Conservation (phyloP, 2,113 vertebrate genomes). For the Xyrauchen texanus region DNA sequence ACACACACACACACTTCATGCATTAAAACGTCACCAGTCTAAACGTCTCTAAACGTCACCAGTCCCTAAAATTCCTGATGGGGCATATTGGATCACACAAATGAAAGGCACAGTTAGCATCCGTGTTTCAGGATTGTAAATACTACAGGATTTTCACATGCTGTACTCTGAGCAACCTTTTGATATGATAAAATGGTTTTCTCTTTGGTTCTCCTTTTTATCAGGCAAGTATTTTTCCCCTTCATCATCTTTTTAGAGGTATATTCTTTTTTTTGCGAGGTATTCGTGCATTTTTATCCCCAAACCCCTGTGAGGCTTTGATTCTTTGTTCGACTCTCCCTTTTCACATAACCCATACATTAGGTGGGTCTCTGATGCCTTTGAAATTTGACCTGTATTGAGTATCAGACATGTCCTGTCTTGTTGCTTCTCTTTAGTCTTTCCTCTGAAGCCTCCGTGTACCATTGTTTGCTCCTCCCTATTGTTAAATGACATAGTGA, state of each 20-base stretch:
- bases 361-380: constrained; percentile 31
- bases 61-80: not conserved
- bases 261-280: constrained; percentile 37
- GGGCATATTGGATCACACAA: constrained; percentile 29
- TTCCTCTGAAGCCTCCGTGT: not conserved
- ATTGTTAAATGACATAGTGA: constrained; percentile 20
- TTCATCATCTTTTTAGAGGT: constrained; percentile 5
- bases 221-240: not conserved
- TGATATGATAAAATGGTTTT: constrained; percentile 41
- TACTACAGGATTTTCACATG: not conserved
- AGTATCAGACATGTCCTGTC: constrained; percentile 40
- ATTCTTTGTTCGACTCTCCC: constrained; percentile 48
- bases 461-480: constrained; percentile 11
- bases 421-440: constrained; percentile 30
- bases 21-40: not conserved
- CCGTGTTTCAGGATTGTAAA: constrained; percentile 2
- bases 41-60: not conserved
- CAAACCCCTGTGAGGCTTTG: constrained; percentile 40
- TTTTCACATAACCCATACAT: constrained; percentile 42
- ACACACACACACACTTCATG: too few species aligned
- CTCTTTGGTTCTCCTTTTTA: not conserved
- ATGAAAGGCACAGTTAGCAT: constrained; percentile 23
- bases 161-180: constrained; percentile 13
- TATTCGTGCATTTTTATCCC: constrained; percentile 30
- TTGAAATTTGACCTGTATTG: constrained; percentile 39